phyloP scores from a whole-genome alignment of 35 echinoderm and acorn worm genomes.

The Patiria miniata region DNA sequence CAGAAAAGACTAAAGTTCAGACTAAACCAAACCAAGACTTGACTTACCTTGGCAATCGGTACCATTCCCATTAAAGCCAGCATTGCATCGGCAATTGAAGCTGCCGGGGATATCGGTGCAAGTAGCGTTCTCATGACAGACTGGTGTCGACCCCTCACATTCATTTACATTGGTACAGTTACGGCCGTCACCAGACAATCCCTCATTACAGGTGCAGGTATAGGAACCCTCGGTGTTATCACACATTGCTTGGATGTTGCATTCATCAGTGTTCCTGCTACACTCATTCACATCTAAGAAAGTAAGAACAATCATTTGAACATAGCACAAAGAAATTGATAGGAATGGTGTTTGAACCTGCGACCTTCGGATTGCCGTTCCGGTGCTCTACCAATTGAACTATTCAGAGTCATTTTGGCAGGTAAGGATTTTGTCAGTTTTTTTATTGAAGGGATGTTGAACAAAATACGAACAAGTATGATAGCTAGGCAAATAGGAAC shows the following conservation, averaged over 20 bases:
- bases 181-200: constrained; percentile 44
- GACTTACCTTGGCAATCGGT: no score
- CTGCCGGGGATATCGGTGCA: no score
- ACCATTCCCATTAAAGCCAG: no score
- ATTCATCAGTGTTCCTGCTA: no score
- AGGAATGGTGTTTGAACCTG: no score
- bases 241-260: constrained; percentile 53
- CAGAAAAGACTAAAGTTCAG: no score
- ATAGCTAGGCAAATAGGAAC: not conserved
- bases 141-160: not conserved
- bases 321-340: no score
- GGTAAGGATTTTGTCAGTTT: not conserved
- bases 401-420: not conserved
- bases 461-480: not conserved
- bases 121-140: constrained; percentile 47
- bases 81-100: no score
- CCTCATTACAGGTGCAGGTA: constrained; percentile 48
- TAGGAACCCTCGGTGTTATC: constrained; percentile 63
- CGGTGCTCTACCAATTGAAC: not conserved
- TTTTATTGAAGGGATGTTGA: not conserved
- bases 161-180: constrained; percentile 65
- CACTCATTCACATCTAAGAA: no score
- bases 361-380: no score
- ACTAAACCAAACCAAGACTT: no score
- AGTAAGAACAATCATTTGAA: not conserved